phyloP scores from a whole-genome alignment of 2,888 invertebrate genomes.

The Harpalus rubripes region DNA sequence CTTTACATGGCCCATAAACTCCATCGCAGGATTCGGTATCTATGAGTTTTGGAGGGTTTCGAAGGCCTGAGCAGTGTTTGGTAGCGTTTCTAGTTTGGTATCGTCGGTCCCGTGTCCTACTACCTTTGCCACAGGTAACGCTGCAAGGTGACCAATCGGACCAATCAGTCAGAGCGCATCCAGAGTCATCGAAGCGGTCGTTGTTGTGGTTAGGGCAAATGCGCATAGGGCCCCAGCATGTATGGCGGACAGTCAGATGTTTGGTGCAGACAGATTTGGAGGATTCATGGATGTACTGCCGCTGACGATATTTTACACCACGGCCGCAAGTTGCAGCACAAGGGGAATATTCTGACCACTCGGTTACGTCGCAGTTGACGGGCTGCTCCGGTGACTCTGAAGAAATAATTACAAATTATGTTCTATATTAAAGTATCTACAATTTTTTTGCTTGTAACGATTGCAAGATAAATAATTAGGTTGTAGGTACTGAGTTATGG shows the following conservation, averaged over 20 bases:
- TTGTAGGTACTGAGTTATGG: too few relatives aligned
- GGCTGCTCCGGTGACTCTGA: slow-evolving; percentile 37
- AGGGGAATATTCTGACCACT: slow-evolving; percentile 81
- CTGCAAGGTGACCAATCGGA: slow-evolving; percentile 89
- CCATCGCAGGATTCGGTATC: slow-evolving; percentile 78
- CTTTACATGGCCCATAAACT: slow-evolving; percentile 74
- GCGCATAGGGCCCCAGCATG: slow-evolving; percentile 78
- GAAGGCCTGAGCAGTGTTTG: slow-evolving; percentile 81
- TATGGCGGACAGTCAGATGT: slow-evolving; percentile 79
- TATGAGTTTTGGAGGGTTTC: slow-evolving; percentile 76
- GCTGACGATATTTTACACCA: slow-evolving; percentile 80
- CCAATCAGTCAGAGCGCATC: slow-evolving; percentile 88
- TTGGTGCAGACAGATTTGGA: slow-evolving; percentile 82
- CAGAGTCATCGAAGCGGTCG: slow-evolving; percentile 74
- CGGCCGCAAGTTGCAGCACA: slow-evolving; percentile 84
- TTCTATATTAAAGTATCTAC: too few relatives aligned
- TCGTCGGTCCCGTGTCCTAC: slow-evolving; percentile 85
- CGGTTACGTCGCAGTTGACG: slow-evolving; percentile 80
- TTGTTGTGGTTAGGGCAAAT: slow-evolving; percentile 76
- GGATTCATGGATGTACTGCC: slow-evolving; percentile 80
- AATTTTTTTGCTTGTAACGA: too few relatives aligned
- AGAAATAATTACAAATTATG: neutral
- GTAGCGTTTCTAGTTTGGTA: slow-evolving; percentile 82
- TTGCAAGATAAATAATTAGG: too few relatives aligned
- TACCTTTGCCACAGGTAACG: slow-evolving; percentile 84